A percentile compares a stretch with the other conserved stretches of the same genome.
These are phyloP conservation scores for Hoplodrina blanda DNA, from an alignment of 2,888 invertebrate species.

Conservation along the genomic window DNA sequence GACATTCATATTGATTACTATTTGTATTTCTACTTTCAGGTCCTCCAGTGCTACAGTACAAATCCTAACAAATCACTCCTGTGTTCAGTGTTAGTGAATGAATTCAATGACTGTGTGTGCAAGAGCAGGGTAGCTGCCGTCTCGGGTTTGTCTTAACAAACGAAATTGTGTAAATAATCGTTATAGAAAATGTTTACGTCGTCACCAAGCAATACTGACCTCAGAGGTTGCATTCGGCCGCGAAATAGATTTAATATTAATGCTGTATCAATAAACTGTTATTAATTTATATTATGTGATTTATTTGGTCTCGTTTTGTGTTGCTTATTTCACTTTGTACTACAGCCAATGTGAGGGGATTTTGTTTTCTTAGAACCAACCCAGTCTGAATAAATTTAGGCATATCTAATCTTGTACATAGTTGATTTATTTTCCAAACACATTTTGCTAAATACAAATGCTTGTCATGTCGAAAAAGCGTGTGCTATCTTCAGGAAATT, in stretches of 20 bases:
- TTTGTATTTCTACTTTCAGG: conserved; percentile 74
- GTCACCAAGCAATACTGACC: conserved; percentile 71
- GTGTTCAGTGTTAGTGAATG: conserved; percentile 88
- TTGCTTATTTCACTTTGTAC: not conserved
- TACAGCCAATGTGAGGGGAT: not conserved
- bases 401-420: no score
- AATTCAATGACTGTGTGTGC: conserved; percentile 90
- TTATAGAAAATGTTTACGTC: conserved; percentile 60
- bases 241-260: conserved; percentile 85
- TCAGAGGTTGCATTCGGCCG: conserved; percentile 45
- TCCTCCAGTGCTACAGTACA: conserved; percentile 85
- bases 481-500: no score
- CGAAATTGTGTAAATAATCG: conserved; percentile 68
- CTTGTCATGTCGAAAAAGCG: no score
- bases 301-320: conserved; percentile 31
- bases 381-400: no score
- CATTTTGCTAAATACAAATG: no score
- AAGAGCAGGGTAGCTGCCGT: conserved; percentile 85
- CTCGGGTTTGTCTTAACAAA: conserved; percentile 79
- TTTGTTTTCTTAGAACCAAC: no score
- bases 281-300: conserved; percentile 78
- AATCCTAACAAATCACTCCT: conserved; percentile 84
- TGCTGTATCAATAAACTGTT: conserved; percentile 88
- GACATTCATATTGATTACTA: no score
- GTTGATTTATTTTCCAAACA: no score